phyloP scores from a whole-genome alignment of 2,888 invertebrate species.

The Oasisia sp. region DNA sequence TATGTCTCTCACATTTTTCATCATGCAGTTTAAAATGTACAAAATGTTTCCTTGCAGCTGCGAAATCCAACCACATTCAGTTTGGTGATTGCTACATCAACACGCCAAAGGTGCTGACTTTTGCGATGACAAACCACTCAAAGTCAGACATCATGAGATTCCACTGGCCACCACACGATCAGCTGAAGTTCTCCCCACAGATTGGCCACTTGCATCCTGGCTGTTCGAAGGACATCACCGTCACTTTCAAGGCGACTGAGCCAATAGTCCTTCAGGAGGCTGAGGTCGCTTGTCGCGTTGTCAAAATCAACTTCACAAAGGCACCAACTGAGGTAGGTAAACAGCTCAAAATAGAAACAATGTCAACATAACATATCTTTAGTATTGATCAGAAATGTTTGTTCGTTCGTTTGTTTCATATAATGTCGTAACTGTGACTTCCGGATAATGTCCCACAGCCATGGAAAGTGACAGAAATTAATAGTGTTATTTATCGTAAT shows the following conservation, averaged over 20 bases:
- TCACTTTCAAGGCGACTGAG: slow-evolving; percentile 68
- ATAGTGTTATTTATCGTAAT: neutral
- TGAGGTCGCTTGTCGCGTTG: slow-evolving; percentile 55
- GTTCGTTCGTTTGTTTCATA: no score
- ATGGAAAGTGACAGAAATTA: neutral
- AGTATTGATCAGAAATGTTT: neutral
- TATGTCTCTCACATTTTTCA: neutral
- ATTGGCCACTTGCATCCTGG: slow-evolving; percentile 59
- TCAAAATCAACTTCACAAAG: slow-evolving; percentile 61
- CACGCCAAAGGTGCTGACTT: slow-evolving; percentile 58
- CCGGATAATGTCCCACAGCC: no score
- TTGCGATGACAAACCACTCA: slow-evolving; percentile 64
- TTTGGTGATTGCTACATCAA: slow-evolving; percentile 65
- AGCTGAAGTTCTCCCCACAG: slow-evolving; percentile 69
- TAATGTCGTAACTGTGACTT: no score
- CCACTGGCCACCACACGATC: slow-evolving; percentile 58
- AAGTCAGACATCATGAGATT: slow-evolving; percentile 59
- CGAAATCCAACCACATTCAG: slow-evolving; percentile 61
- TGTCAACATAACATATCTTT: slow-evolving; percentile 13
- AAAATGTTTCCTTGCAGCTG: slow-evolving; percentile 50
- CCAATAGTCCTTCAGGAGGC: slow-evolving; percentile 59
- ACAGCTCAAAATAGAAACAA: neutral
- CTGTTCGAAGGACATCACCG: slow-evolving; percentile 69
- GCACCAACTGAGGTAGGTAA: slow-evolving; percentile 51
- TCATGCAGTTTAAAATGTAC: neutral